Percentiles rank a stretch among this genome's conserved stretches.
Evolutionary conservation across 2,113 vertebrate species (phyloP).

Genomic region (Trogon melanurus): DNA sequence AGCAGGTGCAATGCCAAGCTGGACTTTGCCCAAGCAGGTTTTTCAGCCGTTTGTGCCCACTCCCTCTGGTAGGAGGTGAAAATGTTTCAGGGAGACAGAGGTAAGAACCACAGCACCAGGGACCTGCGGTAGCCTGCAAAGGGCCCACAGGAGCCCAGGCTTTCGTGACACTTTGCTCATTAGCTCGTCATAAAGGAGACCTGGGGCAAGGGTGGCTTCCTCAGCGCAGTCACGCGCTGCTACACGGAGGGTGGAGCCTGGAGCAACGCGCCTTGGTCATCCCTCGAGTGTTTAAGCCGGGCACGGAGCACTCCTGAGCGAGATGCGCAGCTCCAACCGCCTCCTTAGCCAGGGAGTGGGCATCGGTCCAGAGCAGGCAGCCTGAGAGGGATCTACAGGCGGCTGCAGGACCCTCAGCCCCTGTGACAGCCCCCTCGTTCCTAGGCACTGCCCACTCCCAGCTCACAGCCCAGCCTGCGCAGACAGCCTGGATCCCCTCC

Average conservation of each 20-base stretch:
- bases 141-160: neutral
- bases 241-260: neutral
- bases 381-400: accelerated
- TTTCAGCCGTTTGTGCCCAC: neutral
- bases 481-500: neutral
- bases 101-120: neutral
- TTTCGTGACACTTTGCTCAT: neutral
- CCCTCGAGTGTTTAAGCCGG: accelerated
- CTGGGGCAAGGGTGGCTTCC: neutral
- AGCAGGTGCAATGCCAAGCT: neutral
- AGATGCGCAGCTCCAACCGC: neutral
- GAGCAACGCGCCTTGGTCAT: neutral
- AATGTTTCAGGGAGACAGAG: neutral
- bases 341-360: neutral
- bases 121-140: too few relatives aligned
- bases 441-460: neutral
- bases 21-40: neutral
- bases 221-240: neutral
- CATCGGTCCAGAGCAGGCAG: accelerated
- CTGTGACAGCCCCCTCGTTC: neutral
- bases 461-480: neutral
- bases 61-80: neutral
- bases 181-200: neutral
- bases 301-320: accelerated
- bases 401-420: neutral